Conservation (phyloP, 1,140 invertebrate genomes). For the Achroia grisella region DNA sequence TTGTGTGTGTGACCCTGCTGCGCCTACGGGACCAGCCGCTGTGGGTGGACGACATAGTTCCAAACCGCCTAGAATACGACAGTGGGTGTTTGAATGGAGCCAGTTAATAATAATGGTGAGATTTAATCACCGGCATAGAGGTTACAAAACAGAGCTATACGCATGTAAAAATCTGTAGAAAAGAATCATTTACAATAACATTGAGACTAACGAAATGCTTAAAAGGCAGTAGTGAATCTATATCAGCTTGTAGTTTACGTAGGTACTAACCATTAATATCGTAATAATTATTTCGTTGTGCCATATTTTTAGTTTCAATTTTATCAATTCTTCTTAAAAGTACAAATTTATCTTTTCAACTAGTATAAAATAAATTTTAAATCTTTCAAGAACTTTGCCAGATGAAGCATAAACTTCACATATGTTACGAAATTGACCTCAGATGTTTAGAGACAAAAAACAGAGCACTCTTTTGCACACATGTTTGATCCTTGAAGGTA, state of each 20-base stretch:
- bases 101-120: slow-evolving; percentile 73
- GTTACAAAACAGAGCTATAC: slow-evolving; percentile 65
- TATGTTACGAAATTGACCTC: slow-evolving; percentile 55
- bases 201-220: slow-evolving; percentile 48
- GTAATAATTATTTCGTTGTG: not conserved
- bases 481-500: slow-evolving; percentile 18
- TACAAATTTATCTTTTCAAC: too few species aligned
- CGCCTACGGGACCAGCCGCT: slow-evolving; percentile 67
- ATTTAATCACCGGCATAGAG: slow-evolving; percentile 70
- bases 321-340: too few species aligned
- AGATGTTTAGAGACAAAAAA: slow-evolving; percentile 63
- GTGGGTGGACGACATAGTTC: slow-evolving; percentile 72
- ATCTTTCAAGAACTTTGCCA: too few species aligned
- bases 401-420: slow-evolving; percentile 39
- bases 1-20: slow-evolving; percentile 66
- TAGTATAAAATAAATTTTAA: slow-evolving; percentile 17
- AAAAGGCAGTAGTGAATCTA: slow-evolving; percentile 16
- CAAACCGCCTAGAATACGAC: slow-evolving; percentile 60
- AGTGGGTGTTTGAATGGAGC: slow-evolving; percentile 72
- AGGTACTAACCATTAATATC: slow-evolving; percentile 51
- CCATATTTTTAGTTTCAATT: too few species aligned
- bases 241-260: slow-evolving; percentile 35
- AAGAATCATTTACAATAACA: slow-evolving; percentile 49
- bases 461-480: slow-evolving; percentile 46
- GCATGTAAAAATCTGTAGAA: slow-evolving; percentile 53